Conservation (phyloP, 2,888 invertebrate genomes). For the Drosophila aldrichi region DNA sequence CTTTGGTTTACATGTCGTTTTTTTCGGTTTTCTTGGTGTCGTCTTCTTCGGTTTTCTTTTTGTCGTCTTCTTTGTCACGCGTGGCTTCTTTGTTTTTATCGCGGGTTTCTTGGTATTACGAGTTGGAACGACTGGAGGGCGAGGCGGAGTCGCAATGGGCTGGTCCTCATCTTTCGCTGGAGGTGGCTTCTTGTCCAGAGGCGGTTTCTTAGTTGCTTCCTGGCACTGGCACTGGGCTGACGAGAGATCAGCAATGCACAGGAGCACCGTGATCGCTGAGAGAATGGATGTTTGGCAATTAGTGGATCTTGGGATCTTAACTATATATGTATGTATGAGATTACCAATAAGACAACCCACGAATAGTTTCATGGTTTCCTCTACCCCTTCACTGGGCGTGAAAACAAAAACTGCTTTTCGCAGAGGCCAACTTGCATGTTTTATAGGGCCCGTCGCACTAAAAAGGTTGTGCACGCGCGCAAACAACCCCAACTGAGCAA, state of each 20-base stretch:
- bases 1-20: background rate
- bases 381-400: background rate
- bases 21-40: background rate
- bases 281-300: background rate
- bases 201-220: background rate
- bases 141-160: background rate
- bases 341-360: constrained; percentile 33
- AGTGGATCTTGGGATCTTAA: background rate
- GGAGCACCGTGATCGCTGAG: constrained; percentile 19
- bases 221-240: background rate
- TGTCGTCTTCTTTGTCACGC: background rate
- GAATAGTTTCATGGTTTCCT: constrained; percentile 23
- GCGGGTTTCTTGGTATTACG: background rate
- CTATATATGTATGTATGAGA: background rate
- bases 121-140: background rate
- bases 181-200: background rate
- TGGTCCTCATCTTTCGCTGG: background rate
- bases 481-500: constrained; percentile 29
- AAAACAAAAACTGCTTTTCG: constrained; percentile 10
- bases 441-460: constrained; percentile 17
- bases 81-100: background rate
- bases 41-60: background rate
- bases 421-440: constrained; percentile 2
- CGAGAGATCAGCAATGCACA: background rate
- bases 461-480: background rate